phyloP scores from a whole-genome alignment of 2,113 vertebrate species.

The Monarcha castaneiventris region DNA sequence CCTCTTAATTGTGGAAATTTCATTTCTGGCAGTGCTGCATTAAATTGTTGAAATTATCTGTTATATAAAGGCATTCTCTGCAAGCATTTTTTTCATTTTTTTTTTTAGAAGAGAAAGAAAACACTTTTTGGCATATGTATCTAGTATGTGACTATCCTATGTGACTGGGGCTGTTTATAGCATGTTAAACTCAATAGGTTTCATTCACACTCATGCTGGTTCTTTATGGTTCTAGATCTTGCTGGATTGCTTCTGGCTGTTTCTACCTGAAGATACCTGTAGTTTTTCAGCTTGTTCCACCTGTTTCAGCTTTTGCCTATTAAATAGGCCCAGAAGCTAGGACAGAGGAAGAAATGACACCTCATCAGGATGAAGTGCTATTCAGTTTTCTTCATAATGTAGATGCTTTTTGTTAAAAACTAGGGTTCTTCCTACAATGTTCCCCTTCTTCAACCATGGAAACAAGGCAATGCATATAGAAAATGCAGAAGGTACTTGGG shows the following conservation, averaged over 20 bases:
- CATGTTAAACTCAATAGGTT: not conserved
- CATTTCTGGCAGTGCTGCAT: not conserved
- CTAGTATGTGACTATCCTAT: not conserved
- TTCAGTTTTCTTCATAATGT: not conserved
- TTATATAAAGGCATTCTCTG: not conserved
- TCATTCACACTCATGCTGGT: not conserved
- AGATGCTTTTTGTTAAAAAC: not conserved
- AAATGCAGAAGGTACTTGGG: not conserved
- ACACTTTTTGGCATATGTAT: not conserved
- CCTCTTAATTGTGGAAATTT: slow-evolving; percentile 43
- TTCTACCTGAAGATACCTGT: not conserved
- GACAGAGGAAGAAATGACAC: not conserved
- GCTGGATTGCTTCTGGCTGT: not conserved
- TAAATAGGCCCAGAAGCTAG: not conserved
- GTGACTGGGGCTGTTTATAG: not conserved
- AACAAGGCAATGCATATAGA: not conserved
- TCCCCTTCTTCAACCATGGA: not conserved
- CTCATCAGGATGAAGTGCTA: not conserved
- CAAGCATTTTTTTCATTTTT: not conserved
- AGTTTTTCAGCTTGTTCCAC: not conserved
- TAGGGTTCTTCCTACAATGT: not conserved
- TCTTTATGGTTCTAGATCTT: not conserved
- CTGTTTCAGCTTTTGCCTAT: not conserved
- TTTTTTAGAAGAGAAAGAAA: not conserved
- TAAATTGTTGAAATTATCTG: not conserved